Evolutionary conservation across 2,888 invertebrate genomes (phyloP), one percentile per base, ranked within the genome.

Genomic region (Andrena bicolor): DNA sequence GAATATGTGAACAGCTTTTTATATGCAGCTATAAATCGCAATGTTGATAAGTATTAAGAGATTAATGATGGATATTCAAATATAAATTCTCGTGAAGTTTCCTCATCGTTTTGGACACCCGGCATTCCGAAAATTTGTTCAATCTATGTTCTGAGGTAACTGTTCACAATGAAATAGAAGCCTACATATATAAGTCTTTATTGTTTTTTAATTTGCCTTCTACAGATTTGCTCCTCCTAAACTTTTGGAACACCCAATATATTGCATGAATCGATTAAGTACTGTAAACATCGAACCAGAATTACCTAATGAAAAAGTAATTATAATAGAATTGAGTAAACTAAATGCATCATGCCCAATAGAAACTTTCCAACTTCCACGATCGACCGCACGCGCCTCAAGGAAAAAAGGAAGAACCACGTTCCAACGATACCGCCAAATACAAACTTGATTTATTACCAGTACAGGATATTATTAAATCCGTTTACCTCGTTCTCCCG

Each of bases 361-460:
- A 23, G 16, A 63, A 76, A 63, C 26, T 66, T 68, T 56, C 41
- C 48, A 56, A 28, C 63, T 48, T 32, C 60, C 32, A 10, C 0
- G 56, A 51, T 51, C 16, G 51, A 1, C 32, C 49, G 80, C 68
- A 65, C 30, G 64, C 61, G 73, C 41, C 58, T 1, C 41, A 5
- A 20, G 23, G 26, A 56, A 23, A 51, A 53, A 53, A 53, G 20
- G 26, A n/a, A n/a, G 41, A 10, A 58, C 13, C 28, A 10, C 26
- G 30, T 30, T 6, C n/a, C 58, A 49, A 56, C 66, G 70, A 71
- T 73, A 60, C 32, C 83, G 88, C 88, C 91, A 90, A 92, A 90
- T 90, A 90, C 87, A 90, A 92, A 91, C 88, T 83, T 89, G 90
- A 92, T 92, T 92, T 91, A 92, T 91, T 91, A 91, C 91, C 87